Evolutionary conservation across 2,113 vertebrate species (phyloP).

Genomic region (Myiozetetes cayanensis): DNA sequence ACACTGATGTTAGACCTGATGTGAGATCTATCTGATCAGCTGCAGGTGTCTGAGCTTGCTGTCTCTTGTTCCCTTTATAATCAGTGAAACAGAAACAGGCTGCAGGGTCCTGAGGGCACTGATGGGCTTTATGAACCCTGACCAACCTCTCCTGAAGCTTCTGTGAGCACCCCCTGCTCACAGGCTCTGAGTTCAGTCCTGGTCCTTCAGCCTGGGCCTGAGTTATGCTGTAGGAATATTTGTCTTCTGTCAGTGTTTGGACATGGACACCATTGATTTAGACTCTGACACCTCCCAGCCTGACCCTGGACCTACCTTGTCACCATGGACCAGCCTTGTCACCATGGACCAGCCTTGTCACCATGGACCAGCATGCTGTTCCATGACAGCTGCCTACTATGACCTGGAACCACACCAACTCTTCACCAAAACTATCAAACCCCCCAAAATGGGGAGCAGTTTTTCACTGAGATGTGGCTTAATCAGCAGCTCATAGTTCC

Average conservation of each 20-base stretch:
- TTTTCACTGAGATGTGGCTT: neutral
- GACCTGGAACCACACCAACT: neutral
- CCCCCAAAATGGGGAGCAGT: neutral
- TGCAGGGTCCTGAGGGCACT: neutral
- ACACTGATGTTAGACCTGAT: neutral
- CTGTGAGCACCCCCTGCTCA: neutral
- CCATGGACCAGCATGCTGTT: neutral
- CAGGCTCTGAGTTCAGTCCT: neutral
- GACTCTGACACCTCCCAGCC: neutral
- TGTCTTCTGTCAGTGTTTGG: neutral
- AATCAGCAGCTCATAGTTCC: neutral
- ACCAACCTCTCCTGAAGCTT: neutral
- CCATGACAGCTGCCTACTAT: neutral
- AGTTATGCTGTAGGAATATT: neutral
- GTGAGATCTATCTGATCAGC: neutral
- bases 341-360: no score
- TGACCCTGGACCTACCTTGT: neutral
- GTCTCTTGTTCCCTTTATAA: neutral
- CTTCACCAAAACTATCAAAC: neutral
- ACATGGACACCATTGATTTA: neutral
- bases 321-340: neutral
- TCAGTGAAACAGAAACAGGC: neutral
- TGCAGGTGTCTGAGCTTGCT: neutral
- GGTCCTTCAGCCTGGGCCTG: neutral
- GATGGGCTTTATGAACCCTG: neutral